phyloP scores from a whole-genome alignment of 2,797 vertebrate species.

The Urosaurus nigricauda region DNA sequence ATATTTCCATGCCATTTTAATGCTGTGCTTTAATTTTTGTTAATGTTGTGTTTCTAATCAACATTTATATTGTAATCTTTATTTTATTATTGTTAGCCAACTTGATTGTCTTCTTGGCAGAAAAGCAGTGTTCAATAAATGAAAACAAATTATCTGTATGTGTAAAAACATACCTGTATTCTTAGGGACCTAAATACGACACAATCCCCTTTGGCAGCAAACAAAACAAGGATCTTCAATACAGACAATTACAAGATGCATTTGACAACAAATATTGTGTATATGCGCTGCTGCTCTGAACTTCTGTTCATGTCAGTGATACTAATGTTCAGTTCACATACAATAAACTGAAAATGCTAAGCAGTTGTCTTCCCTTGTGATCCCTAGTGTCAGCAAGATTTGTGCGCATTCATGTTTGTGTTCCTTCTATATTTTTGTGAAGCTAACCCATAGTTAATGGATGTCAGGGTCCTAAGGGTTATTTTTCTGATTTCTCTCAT shows the following conservation, averaged over 20 bases:
- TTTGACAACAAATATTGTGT: neutral
- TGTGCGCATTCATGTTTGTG: neutral
- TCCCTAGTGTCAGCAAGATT: neutral
- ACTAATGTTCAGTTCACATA: no score
- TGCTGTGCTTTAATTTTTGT: no score
- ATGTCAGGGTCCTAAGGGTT: neutral
- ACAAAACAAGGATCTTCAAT: neutral
- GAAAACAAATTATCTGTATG: no score
- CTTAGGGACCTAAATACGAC: neutral
- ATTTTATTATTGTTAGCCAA: no score
- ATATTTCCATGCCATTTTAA: no score
- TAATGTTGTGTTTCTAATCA: no score
- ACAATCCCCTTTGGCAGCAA: neutral
- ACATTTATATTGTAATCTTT: no score
- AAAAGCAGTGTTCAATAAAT: no score
- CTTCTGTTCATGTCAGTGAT: neutral
- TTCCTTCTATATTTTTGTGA: neutral
- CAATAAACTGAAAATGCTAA: neutral
- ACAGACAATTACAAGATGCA: neutral
- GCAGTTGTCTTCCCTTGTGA: neutral
- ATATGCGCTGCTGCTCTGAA: neutral
- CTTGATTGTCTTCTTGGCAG: no score
- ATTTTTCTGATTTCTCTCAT: neutral
- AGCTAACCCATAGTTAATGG: neutral
- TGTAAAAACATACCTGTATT: neutral